A percentile compares a stretch with the other conserved stretches of the same genome.
phyloP scores from a whole-genome alignment of 2,888 invertebrate species.

The Trachelus troglodyta region DNA sequence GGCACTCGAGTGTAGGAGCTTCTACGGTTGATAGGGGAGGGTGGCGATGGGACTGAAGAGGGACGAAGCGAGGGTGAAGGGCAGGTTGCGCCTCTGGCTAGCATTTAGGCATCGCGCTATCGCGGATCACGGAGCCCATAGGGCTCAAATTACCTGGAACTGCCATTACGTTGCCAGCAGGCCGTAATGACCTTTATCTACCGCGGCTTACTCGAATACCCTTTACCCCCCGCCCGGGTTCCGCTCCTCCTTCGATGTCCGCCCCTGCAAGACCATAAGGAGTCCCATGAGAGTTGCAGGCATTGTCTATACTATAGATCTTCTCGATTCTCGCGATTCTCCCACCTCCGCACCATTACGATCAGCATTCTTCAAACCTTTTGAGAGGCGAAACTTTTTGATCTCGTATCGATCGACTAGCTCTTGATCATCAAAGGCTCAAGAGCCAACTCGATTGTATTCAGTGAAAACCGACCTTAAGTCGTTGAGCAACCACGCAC shows the following conservation, averaged over 20 bases:
- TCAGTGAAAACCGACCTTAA: background rate
- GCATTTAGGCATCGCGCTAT: constrained; percentile 23
- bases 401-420: background rate
- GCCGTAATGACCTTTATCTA: constrained; percentile 25
- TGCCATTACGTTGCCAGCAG: constrained; percentile 24
- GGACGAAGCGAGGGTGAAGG: background rate
- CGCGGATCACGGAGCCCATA: constrained; percentile 25
- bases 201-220: constrained; percentile 20
- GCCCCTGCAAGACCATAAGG: constrained; percentile 5
- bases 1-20: constrained; percentile 6
- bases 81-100: constrained; percentile 12
- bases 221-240: background rate
- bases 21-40: background rate
- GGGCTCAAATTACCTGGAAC: constrained; percentile 26
- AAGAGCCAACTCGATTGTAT: background rate
- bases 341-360: background rate
- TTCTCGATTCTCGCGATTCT: constrained; percentile 7
- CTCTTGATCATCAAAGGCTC: background rate
- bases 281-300: background rate
- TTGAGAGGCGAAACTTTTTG: background rate
- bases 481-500: background rate
- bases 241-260: background rate
- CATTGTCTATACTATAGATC: background rate
- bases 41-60: too few species aligned
- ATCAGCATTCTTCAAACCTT: background rate